These are phyloP conservation scores for Latrodectus geometricus DNA, from an alignment of 1,140 invertebrate genomes.

Conservation along the genomic window DNA sequence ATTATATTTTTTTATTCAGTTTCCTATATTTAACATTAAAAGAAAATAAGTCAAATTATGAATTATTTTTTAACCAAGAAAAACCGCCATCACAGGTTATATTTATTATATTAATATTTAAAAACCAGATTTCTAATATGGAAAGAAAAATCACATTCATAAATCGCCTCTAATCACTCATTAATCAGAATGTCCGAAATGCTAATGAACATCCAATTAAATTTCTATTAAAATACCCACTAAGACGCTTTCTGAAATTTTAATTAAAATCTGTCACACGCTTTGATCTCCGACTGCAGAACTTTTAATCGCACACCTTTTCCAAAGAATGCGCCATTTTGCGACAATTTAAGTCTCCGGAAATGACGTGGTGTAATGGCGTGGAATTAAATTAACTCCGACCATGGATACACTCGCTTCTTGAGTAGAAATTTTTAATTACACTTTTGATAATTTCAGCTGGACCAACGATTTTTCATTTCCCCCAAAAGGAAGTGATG, in stretches of 20 bases:
- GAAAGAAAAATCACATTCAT: too few relatives aligned
- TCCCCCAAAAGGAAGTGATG: too few relatives aligned
- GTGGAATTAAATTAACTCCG: constrained; percentile 46
- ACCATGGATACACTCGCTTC: constrained; percentile 7
- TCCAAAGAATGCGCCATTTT: background rate
- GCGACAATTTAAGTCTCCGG: constrained; percentile 40
- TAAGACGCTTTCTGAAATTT: constrained; percentile 3
- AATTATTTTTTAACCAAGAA: too few relatives aligned
- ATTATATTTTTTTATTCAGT: too few relatives aligned
- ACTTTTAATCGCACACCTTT: background rate
- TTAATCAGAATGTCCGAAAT: background rate
- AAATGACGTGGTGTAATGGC: constrained; percentile 42
- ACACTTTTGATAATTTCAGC: constrained; percentile 29
- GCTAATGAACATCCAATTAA: background rate
- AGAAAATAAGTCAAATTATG: too few relatives aligned
- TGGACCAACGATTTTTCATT: too few relatives aligned
- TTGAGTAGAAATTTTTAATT: constrained; percentile 27
- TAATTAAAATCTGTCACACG: constrained; percentile 40
- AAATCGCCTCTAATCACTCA: too few relatives aligned
- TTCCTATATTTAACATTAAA: too few relatives aligned
- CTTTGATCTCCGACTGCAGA: constrained; percentile 14
- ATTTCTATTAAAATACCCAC: constrained; percentile 37
- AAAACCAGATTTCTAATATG: too few relatives aligned
- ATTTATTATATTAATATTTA: too few relatives aligned
- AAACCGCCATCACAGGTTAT: too few relatives aligned